phyloP scores from a whole-genome alignment of 35 echinoderm and acorn worm genomes.

The Lytechinus pictus region DNA sequence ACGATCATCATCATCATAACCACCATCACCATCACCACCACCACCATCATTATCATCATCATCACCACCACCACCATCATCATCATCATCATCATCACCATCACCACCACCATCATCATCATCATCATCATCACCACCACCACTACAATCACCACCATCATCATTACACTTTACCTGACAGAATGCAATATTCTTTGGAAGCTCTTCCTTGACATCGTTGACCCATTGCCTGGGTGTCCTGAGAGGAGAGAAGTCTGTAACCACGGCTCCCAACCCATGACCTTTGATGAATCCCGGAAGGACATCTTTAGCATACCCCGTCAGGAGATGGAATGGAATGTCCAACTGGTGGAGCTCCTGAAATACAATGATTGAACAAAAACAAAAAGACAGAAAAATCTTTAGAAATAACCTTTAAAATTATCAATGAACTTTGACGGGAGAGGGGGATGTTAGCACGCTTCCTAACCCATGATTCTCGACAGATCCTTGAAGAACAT shows the following conservation, averaged over 20 bases:
- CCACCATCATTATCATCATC: neutral
- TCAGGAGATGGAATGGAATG: slow-evolving; percentile 80
- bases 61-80: neutral
- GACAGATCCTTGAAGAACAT: too few species aligned
- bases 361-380: neutral
- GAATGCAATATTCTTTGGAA: slow-evolving; percentile 68
- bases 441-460: too few species aligned
- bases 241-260: slow-evolving; percentile 84
- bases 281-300: slow-evolving; percentile 76
- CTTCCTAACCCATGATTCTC: too few species aligned
- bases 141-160: neutral
- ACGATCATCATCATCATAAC: neutral
- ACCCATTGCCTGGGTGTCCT: slow-evolving; percentile 71
- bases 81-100: neutral
- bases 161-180: slow-evolving; percentile 71
- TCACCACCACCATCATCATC: neutral
- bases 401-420: too few species aligned
- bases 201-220: slow-evolving; percentile 50
- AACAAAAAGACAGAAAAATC: too few species aligned
- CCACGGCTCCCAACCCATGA: slow-evolving; percentile 76
- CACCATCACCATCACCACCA: neutral
- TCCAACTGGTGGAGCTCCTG: slow-evolving; percentile 72
- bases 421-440: too few species aligned
- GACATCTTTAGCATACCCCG: slow-evolving; percentile 73
- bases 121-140: neutral